Conservation (phyloP, 2,888 invertebrate genomes). For the Beris morrisii region DNA sequence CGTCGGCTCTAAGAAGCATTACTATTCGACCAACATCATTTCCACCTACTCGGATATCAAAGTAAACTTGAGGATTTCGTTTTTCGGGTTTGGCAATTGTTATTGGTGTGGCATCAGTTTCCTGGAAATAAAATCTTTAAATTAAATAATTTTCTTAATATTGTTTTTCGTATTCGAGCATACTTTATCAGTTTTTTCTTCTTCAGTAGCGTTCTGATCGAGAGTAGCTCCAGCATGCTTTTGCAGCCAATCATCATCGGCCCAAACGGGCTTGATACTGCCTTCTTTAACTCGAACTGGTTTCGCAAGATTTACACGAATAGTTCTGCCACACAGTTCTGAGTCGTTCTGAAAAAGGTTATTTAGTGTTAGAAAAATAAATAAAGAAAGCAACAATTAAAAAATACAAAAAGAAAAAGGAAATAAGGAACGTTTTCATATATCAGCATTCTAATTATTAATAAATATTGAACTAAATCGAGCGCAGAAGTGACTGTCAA, state of each 20-base stretch:
- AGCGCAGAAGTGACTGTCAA: too few species aligned
- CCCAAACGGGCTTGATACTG: slow-evolving; percentile 94
- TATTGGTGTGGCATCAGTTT: slow-evolving; percentile 44
- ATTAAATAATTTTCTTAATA: not conserved
- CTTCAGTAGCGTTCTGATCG: slow-evolving; percentile 57
- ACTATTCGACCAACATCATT: slow-evolving; percentile 86
- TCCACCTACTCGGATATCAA: slow-evolving; percentile 91
- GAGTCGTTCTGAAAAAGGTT: slow-evolving; percentile 80
- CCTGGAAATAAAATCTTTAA: slow-evolving; percentile 2
- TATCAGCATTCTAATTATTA: too few species aligned
- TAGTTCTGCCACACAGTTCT: slow-evolving; percentile 94
- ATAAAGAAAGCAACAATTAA: slow-evolving; percentile 2
- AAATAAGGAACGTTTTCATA: too few species aligned
- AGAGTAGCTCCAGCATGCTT: slow-evolving; percentile 93
- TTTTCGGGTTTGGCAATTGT: slow-evolving; percentile 54
- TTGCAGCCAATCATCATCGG: slow-evolving; percentile 97
- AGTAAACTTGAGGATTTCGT: slow-evolving; percentile 89
- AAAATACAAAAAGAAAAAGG: not conserved
- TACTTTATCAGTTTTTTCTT: slow-evolving; percentile 41
- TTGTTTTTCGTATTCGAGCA: not conserved
- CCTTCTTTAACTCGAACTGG: slow-evolving; percentile 97
- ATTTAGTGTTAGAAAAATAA: not conserved
- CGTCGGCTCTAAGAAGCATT: slow-evolving; percentile 87
- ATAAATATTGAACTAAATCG: too few species aligned
- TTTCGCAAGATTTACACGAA: slow-evolving; percentile 94